A percentile compares a stretch with the other conserved stretches of the same genome.
These are phyloP conservation scores for Cephalopterus ornatus DNA, from an alignment of 2,113 vertebrate genomes.

Conservation along the genomic window DNA sequence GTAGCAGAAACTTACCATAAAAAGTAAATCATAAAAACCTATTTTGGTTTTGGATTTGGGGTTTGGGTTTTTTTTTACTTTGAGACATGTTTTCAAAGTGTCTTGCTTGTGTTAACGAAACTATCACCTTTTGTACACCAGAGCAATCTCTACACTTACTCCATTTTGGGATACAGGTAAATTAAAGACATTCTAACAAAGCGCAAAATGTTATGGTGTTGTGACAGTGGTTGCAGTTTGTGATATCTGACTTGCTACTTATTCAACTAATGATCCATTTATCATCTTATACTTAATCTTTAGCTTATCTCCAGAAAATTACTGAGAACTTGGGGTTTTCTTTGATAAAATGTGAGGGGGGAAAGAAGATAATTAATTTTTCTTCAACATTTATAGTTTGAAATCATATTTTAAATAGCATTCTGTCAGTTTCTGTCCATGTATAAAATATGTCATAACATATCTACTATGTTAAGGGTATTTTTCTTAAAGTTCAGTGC, in stretches of 20 bases:
- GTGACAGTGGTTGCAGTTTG: neutral
- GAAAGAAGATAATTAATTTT: neutral
- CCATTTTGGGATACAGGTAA: neutral
- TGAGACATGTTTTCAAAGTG: neutral
- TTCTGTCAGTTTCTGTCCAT: neutral
- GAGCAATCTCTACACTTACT: neutral
- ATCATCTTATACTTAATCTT: neutral
- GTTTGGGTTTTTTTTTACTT: neutral
- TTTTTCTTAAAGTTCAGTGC: neutral
- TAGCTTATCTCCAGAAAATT: neutral
- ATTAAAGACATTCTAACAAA: neutral
- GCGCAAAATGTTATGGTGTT: neutral
- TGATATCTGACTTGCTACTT: neutral
- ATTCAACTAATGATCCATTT: neutral
- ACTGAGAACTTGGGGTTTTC: neutral
- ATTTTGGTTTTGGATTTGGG: too few relatives aligned
- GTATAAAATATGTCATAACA: neutral
- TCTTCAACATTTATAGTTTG: neutral
- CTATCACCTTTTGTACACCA: neutral
- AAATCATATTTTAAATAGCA: neutral
- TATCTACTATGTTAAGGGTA: neutral
- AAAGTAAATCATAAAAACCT: too few relatives aligned
- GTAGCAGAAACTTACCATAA: neutral
- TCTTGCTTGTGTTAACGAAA: neutral
- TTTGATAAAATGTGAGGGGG: neutral